phyloP scores from a whole-genome alignment of 92 coral and sea anemone species.

The Montipora capitata region DNA sequence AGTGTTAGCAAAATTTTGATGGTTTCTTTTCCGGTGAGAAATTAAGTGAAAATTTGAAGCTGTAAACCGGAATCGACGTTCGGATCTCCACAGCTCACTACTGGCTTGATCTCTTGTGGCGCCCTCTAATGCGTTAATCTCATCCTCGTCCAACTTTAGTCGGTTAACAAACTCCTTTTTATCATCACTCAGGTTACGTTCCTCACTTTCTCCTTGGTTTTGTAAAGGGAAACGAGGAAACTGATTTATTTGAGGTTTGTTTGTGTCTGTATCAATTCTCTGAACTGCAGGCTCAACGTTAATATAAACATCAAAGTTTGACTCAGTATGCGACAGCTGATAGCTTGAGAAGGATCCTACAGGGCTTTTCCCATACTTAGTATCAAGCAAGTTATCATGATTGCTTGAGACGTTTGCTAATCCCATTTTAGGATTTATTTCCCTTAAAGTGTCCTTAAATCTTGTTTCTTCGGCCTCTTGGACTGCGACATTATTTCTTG shows the following conservation, averaged over 20 bases:
- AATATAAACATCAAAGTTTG: neutral
- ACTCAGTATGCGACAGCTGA: neutral
- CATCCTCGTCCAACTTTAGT: slow-evolving; percentile 49
- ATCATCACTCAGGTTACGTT: slow-evolving; percentile 12
- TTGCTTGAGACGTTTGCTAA: too few relatives aligned
- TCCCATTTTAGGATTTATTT: too few relatives aligned
- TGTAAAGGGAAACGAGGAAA: slow-evolving; percentile 3
- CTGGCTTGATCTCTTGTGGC: slow-evolving; percentile 71
- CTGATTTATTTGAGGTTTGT: slow-evolving; percentile 15
- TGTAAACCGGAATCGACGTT: slow-evolving; percentile 72
- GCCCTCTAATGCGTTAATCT: slow-evolving; percentile 65
- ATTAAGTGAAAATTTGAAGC: slow-evolving; percentile 76
- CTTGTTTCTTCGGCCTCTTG: too few relatives aligned
- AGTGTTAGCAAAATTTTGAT: slow-evolving; percentile 61
- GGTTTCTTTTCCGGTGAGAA: slow-evolving; percentile 62
- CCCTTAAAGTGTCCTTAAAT: too few relatives aligned
- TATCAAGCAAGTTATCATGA: too few relatives aligned
- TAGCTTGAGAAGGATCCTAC: too few relatives aligned
- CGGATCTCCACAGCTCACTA: slow-evolving; percentile 72
- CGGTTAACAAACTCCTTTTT: slow-evolving; percentile 48
- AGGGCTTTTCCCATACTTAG: too few relatives aligned
- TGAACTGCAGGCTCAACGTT: slow-evolving; percentile 1
- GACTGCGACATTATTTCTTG: too few relatives aligned
- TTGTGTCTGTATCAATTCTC: slow-evolving; percentile 9
- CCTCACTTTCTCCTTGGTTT: slow-evolving; percentile 9